These are phyloP conservation scores for Callaeas wilsoni DNA, from an alignment of 2,113 vertebrate species.

Conservation along the genomic window DNA sequence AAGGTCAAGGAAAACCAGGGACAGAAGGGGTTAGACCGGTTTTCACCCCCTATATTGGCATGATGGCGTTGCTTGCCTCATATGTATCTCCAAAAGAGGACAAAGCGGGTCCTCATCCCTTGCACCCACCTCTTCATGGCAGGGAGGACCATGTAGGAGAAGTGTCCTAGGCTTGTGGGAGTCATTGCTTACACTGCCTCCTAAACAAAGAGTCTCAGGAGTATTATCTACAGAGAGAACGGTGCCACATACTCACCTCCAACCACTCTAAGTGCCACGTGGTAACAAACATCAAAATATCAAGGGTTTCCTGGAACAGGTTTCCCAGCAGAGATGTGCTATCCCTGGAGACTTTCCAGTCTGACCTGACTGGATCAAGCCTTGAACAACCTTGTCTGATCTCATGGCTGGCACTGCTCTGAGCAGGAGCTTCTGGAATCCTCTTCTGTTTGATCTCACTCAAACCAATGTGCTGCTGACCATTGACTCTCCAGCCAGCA, in stretches of 20 bases:
- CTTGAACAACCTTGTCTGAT: not conserved
- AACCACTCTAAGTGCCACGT: not conserved
- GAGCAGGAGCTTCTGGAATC: not conserved
- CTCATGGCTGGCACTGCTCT: not conserved
- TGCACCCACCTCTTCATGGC: not conserved
- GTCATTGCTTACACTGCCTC: not conserved
- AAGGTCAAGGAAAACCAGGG: not conserved
- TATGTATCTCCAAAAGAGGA: not conserved
- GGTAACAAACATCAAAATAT: not conserved
- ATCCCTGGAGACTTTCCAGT: not conserved
- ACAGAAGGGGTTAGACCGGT: not conserved
- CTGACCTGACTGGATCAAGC: not conserved
- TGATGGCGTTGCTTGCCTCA: not conserved
- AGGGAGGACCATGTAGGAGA: not conserved
- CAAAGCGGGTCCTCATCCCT: not conserved
- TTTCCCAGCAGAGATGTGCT: not conserved
- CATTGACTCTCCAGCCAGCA: not conserved
- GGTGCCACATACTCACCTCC: not conserved
- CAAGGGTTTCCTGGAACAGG: not conserved
- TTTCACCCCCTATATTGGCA: rapidly evolving
- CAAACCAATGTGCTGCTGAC: not conserved
- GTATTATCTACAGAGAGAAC: not conserved
- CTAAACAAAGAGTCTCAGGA: not conserved
- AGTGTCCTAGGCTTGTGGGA: not conserved
- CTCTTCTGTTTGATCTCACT: not conserved